Evolutionary conservation across 2,888 invertebrate species (phyloP), one percentile per base, ranked within the genome.

Genomic region (Diplazon laetatorius): DNA sequence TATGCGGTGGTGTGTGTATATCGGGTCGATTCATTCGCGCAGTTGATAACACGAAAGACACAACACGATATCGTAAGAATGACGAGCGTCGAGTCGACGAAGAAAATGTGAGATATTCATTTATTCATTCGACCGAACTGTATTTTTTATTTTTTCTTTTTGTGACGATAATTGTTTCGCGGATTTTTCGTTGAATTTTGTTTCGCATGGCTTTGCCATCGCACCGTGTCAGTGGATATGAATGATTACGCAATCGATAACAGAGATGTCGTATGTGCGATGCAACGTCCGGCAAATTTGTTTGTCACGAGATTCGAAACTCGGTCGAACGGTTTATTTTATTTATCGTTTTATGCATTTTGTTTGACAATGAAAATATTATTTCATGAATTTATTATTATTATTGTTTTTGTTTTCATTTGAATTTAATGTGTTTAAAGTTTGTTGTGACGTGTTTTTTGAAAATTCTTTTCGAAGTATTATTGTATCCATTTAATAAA

Each of bases 61-160:
- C 16, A 12, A 52, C 1, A 8, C 30, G n/a, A 9, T 37, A 37
- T 62, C 22, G 14, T 20, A 57, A 71, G 18, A 55, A 78, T 78
- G 74, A 50, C 20, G 46, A 50, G 48, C 71, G 35, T 16, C n/a
- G 55, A 65, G 46, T 25, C 10, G 39, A 55, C 14, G 18, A 62
- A 35, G 18, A 75, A 66, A 57, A 14, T 46, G 78, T 78, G 71
- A 78, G 78, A 68, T 5, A 30, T 30, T 30, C 6, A 12, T 20
- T 50, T 22, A 4, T 20, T 50, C 20, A 9, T 37, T 57, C 16
- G 30, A 5, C n/a, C n/a, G n/a, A n/a, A n/a, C n/a, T n/a, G n/a
- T n/a, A n/a, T 4, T n/a, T 9, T 30, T 30, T 14, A n/a, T 52
- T 48, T 8, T 16, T 16, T 4, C n/a, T 25, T 63, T n/a, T 18